Evolutionary conservation across 2,113 vertebrate species (phyloP), one percentile per base, ranked within the genome.

Genomic region (Macquaria ambigua): DNA sequence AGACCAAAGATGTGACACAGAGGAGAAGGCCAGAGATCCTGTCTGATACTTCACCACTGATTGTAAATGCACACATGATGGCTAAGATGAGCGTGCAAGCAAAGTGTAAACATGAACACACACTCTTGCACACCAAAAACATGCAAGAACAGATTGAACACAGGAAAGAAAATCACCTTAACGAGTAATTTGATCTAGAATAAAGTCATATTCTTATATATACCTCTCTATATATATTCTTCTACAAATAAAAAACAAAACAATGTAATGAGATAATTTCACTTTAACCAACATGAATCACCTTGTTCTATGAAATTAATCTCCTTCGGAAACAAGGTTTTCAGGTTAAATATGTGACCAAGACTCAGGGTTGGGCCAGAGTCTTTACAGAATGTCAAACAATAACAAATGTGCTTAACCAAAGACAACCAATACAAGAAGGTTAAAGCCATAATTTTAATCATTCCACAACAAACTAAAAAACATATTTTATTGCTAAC

Each of bases 1-100:
- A 72, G 84, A 88, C 86, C 84, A 89, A 84, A 89, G 77, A 80
- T 0, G 75, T 53, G 78, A 83, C 84, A 77, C 9, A 9, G 43
- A 55, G 83, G 78, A 68, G 34, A 31, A 21, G 80, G 70, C 46
- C 34, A 25, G 20, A 74, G 77, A 85, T 82, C 43, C 53, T 68
- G 84, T 64, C 79, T 50, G 59, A 69, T 50, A 79, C 39, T 63
- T 67, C 73, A 67, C 11, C 61, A 3, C 21, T 43, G 12, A n/a
- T 48, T 20, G 73, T 1, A 53, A 82, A 82, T 15, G 72, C 66
- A 64, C 39, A 76, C 31, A 14, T 63, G 46, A 83, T 74, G 43
- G 43, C 46, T 8, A 1, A 55, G 64, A 39, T 8, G 28, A 88
- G 55, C 14, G 3, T 39, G 25, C 21, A 59, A n/a, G 58, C 55